Base-by-base conservation (phyloP, 2,113 vertebrate species). In the Sapayoa aenigma region DNA sequence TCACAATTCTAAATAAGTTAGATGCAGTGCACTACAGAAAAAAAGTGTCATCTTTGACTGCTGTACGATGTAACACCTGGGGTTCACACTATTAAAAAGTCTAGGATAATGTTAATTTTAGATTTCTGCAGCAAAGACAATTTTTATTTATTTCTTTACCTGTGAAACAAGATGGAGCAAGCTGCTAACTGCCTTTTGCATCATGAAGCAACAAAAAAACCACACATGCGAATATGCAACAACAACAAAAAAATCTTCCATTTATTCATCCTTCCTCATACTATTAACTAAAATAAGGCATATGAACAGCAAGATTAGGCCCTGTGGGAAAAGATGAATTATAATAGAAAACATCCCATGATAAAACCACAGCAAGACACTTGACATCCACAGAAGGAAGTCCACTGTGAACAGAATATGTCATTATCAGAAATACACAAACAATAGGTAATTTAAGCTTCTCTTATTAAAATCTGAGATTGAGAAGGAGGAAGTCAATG, bases 191-290 rank as follows among this genome's bases (percentile, higher is more conserved):
- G 0, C 39, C 37, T 83, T 75, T 71, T 73, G 30, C 31, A 58
- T 53, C 63, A 90, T 22, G 83, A 82, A 85, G 49, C 8, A 67
- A 63, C 31, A 63, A 46, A 5, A 19, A 60, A 37, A 56, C 73
- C 5, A 5, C 7, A 59, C 17, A 73, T 39, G 2, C 0, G 1
- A 83, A 11, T n/a, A 59, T 25, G 18, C 31, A 84, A 73, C 12
- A 80, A n/a, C 53, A 94, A 46, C 9, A 50, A 37, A 9, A 73
- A 53, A 33, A 47, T 56, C 50, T 30, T 83, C 62, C 50, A 86
- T 72, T n/a, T 19, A 89, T 27, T 84, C 66, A 67, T 18, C 24
- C 11, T 41, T 79, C 85, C 49, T 85, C 39, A 68, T 5, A 66
- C 15, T 11, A 4, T 75, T 59, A 90, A 58, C 17, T 85, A 76